phyloP scores from a whole-genome alignment of 1,140 invertebrate species.

The Whitmania pigra region DNA sequence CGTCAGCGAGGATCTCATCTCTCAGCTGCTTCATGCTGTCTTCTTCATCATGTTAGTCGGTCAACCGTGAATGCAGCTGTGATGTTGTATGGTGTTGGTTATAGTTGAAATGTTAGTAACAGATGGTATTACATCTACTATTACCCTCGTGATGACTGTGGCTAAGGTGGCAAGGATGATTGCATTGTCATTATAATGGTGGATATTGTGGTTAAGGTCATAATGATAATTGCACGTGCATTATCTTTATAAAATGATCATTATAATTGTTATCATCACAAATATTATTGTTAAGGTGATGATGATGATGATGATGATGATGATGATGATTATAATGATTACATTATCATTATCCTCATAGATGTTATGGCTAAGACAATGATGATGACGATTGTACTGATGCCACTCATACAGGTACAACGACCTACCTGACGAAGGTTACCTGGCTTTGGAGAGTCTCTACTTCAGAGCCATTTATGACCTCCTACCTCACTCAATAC shows the following conservation, averaged over 20 bases:
- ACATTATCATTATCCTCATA: neutral
- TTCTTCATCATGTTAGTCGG: too few species aligned
- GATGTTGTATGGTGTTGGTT: too few species aligned
- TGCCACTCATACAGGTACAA: neutral
- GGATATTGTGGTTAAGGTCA: neutral
- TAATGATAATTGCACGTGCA: neutral
- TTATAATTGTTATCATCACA: neutral
- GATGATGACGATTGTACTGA: neutral
- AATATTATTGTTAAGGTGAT: neutral
- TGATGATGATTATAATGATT: neutral
- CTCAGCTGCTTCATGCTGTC: too few species aligned
- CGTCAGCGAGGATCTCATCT: too few species aligned
- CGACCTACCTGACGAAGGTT: neutral
- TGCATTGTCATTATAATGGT: neutral
- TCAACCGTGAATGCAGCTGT: too few species aligned
- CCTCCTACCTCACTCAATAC: neutral
- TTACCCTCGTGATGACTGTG: too few species aligned
- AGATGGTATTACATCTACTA: too few species aligned
- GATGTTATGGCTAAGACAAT: neutral
- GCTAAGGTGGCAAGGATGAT: neutral
- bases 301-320: conserved; percentile 3
- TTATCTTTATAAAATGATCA: too few species aligned
- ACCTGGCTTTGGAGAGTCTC: neutral
- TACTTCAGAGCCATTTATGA: conserved; percentile 1
- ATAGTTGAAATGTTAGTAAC: too few species aligned